Conservation (phyloP, 2,888 invertebrate genomes). For the Aquatica leii region DNA sequence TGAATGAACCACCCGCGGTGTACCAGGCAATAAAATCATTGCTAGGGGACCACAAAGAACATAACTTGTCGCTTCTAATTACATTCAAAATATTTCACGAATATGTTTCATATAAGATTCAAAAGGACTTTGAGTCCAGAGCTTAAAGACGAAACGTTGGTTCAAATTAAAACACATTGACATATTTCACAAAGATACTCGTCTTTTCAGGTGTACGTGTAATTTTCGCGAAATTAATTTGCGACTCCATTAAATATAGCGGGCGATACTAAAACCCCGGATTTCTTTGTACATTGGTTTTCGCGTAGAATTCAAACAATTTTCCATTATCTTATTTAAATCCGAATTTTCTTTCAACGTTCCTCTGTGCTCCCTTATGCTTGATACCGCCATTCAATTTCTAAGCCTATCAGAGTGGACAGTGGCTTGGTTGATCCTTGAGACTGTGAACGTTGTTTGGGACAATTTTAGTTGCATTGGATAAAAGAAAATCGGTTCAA, state of each 20-base stretch:
- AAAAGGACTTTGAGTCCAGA: constrained; percentile 22
- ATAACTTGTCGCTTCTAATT: constrained; percentile 39
- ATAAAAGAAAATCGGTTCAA: background rate
- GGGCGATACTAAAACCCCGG: background rate
- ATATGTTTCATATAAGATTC: constrained; percentile 34
- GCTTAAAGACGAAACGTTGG: constrained; percentile 13
- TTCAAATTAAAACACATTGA: constrained; percentile 21
- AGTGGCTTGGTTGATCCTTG: constrained; percentile 27
- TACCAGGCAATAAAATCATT: constrained; percentile 50
- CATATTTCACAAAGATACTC: constrained; percentile 7
- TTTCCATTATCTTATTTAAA: constrained; percentile 34
- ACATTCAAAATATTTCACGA: constrained; percentile 34
- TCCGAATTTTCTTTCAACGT: constrained; percentile 5
- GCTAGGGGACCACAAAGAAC: constrained; percentile 41
- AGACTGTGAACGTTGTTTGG: constrained; percentile 25
- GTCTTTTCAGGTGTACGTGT: constrained; percentile 13
- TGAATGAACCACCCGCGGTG: constrained; percentile 49
- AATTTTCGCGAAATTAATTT: constrained; percentile 23
- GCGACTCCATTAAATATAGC: constrained; percentile 3
- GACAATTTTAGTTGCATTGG: constrained; percentile 19
- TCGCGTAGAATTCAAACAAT: constrained; percentile 9
- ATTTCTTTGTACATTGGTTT: constrained; percentile 23
- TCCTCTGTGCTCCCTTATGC: constrained; percentile 15
- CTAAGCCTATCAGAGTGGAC: constrained; percentile 27
- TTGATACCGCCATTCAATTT: constrained; percentile 31